Evolutionary conservation across 2,797 vertebrate species (phyloP).

Genomic region (Alexandromys oeconomus): DNA sequence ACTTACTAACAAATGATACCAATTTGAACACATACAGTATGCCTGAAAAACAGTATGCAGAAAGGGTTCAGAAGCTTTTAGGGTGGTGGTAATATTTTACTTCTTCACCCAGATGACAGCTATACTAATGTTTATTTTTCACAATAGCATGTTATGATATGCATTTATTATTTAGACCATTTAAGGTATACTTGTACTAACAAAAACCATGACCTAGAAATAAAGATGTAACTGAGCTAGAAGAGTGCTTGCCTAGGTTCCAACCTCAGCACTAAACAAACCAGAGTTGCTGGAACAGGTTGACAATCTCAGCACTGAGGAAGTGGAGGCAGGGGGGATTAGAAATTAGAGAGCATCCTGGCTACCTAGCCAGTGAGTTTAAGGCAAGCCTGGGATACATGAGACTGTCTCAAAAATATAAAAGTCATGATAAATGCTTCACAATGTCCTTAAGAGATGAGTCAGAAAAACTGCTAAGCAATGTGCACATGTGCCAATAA

Average conservation of each 20-base stretch:
- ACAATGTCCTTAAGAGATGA: background rate
- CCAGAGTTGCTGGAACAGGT: background rate
- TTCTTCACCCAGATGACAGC: constrained; percentile 29
- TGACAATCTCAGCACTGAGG: background rate
- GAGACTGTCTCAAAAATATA: background rate
- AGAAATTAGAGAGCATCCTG: background rate
- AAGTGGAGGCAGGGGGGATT: background rate
- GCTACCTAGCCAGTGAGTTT: background rate
- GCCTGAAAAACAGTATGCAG: background rate
- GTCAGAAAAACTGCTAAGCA: constrained; percentile 56
- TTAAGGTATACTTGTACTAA: background rate
- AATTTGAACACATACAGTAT: constrained; percentile 28
- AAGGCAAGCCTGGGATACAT: background rate
- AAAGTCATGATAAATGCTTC: constrained; percentile 15
- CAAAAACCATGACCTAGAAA: background rate
- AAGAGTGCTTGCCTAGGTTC: background rate
- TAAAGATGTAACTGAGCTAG: background rate
- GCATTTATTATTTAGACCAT: constrained; percentile 32
- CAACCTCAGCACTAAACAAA: background rate
- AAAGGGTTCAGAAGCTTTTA: constrained; percentile 21
- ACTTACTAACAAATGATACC: background rate
- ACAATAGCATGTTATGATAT: constrained; percentile 31
- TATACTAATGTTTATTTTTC: constrained; percentile 32
- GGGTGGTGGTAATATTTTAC: background rate
- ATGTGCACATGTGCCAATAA: constrained; percentile 52